A percentile compares a stretch with the other conserved stretches of the same genome.
Conservation (phyloP, 2,113 vertebrate genomes). For the Phalacrocorax brasilianus region DNA sequence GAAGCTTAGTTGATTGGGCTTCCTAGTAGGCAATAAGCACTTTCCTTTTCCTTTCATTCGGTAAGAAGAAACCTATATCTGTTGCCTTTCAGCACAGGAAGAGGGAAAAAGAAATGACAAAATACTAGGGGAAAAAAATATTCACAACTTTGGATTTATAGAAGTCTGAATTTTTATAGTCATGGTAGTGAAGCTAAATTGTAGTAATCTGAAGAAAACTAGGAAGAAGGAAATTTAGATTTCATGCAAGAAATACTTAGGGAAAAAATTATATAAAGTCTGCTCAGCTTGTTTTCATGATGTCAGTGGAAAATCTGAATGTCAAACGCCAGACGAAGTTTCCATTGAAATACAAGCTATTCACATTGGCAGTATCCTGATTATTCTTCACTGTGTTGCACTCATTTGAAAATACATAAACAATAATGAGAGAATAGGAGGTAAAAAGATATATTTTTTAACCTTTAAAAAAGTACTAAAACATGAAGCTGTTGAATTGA, state of each 20-base stretch:
- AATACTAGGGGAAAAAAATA: neutral
- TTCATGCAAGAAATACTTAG: neutral
- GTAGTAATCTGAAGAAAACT: neutral
- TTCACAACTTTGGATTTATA: neutral
- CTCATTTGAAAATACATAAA: neutral
- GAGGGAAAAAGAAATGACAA: neutral
- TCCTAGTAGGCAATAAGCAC: neutral
- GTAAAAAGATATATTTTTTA: neutral
- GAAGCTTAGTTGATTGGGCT: neutral
- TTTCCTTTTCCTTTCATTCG: neutral
- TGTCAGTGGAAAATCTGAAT: conserved; percentile 53
- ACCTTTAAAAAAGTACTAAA: conserved; percentile 22
- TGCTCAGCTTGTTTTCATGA: conserved; percentile 15
- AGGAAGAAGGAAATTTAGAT: neutral
- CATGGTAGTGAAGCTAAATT: neutral
- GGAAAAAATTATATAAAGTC: neutral
- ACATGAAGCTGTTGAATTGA: conserved; percentile 1
- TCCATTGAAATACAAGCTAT: neutral
- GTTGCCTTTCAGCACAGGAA: neutral
- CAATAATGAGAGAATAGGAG: neutral
- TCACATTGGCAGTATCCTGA: conserved; percentile 17
- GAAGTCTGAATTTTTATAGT: neutral
- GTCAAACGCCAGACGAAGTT: neutral
- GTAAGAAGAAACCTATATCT: neutral
- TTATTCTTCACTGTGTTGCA: conserved; percentile 1